Base-by-base conservation (phyloP, 2,113 vertebrate species). In the Hiodon alosoides region DNA sequence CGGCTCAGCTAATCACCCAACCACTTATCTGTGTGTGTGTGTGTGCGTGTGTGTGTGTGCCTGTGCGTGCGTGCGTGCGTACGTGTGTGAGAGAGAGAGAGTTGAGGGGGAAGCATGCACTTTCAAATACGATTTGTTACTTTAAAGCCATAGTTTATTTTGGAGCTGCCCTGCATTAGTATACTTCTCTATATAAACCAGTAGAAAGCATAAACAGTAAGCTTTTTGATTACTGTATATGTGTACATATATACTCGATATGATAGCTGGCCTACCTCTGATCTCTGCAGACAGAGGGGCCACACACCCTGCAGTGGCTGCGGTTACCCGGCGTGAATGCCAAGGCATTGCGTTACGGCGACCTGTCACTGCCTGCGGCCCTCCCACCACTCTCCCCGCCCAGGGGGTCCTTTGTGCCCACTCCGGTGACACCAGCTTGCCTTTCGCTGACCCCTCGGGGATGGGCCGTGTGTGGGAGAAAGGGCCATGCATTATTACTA, bases 331-430 rank as follows among this genome's bases (percentile, higher is more conserved):
- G n/a, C 78, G 13, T 55, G 58, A 72, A 68, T 54, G 79, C 0
- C 7, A 67, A 55, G 73, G 50, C 54, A 61, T 83, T 75, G 72
- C 7, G 69, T 83, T 80, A 76, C 75, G 71, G 16, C 82, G 59
- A 64, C 31, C 31, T 31, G 7, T 51, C 68, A 3, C 16, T 52
- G n/a, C 79, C 55, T 48, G 2, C 77, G 16, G 76, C 3, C 6
- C 74, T 31, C 31, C 31, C 31, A 31, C 31, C 31, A 31, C 74
- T 79, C 46, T 69, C 70, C 71, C 48, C 81, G 61, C 16, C 65
- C 13, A 60, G 31, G 65, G 69, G 75, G 80, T 81, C 57, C 53
- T 55, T 65, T 13, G 60, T 3, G 11, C 11, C 17, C 61, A 11
- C 52, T 11, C 48, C 46, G 69, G 16, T 4, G 67, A 51, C 48